Base-by-base conservation (phyloP, 2,888 invertebrate species). In the Automeris io region DNA sequence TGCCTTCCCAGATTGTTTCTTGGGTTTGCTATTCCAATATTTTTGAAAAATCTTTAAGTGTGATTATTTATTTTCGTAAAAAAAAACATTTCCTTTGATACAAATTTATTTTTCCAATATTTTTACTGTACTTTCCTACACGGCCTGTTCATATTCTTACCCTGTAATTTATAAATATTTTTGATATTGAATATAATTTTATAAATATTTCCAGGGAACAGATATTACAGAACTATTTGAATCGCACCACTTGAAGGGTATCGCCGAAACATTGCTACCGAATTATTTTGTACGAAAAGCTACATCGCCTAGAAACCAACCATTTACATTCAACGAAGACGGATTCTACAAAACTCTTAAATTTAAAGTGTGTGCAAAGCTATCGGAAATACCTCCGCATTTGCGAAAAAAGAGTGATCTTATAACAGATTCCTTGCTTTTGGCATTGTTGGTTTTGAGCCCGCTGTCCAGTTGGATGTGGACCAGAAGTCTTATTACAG, bases 291-390 rank as follows among this genome's bases (percentile, higher is more conserved):
- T 93, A 0, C 87, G 88, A 16, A 87, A 91, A 44, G 91, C 93
- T 0, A 70, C 61, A 4, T 66, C 73, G 0, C 89, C 91, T 0
- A 86, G 95, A 54, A 91, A 91, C 59, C 90, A 91, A 1, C 92
- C 94, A 0, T 90, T 92, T 45, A 94, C 93, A 0, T 92, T 95
- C 59, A 76, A 92, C 39, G 89, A 91, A 5, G 87, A 93, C 53
- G 95, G 93, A 0, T 95, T 95, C 66, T 96, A 93, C 58, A 89
- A 80, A 49, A 94, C 92, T 0, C 79, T 95, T 5, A 94, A 93
- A 57, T 59, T 70, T 3, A 90, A 91, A 49, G 87, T 91, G 0
- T 57, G 75, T 8, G 75, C 81, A 0, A 87, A 88, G 49, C 49
- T 92, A 1, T 85, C 89, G 47, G 82, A 85, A 1, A 70, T 92